A percentile compares a stretch with the other conserved stretches of the same genome.
These are phyloP conservation scores for Ramphastos sulfuratus DNA, from an alignment of 2,113 vertebrate genomes.

Conservation along the genomic window DNA sequence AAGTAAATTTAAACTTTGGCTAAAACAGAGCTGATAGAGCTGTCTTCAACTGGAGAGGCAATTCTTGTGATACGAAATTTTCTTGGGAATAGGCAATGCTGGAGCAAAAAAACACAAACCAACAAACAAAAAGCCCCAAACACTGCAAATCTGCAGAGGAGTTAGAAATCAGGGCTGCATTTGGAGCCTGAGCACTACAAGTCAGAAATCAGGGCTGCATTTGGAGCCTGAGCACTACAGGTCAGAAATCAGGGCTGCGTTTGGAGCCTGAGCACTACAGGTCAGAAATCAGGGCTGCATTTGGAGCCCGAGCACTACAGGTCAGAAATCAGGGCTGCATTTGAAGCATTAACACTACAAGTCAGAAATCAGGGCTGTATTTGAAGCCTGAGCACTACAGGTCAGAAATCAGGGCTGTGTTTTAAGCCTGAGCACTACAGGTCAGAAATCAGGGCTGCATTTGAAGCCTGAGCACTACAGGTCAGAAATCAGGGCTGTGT, in stretches of 20 bases:
- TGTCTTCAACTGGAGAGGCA: not conserved
- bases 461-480: not conserved
- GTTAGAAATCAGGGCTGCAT: not conserved
- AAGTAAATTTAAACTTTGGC: constrained; percentile 20
- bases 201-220: not conserved
- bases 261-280: not conserved
- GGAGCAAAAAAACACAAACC: not conserved
- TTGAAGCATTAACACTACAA: not conserved
- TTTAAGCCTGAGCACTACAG: no score
- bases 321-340: no score
- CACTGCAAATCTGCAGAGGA: not conserved
- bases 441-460: no score
- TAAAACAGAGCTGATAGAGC: not conserved
- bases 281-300: not conserved
- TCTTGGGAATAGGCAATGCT: not conserved
- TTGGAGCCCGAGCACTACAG: no score
- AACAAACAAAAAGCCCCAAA: no score
- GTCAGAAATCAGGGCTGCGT: not conserved
- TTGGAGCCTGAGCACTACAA: not conserved
- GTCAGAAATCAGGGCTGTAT: no score
- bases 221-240: not conserved
- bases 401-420: no score
- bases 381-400: no score
- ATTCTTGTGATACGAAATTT: not conserved
- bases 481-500: not conserved